Base-by-base conservation (phyloP, 2,888 invertebrate species). In the Pseudococcus viburni region DNA sequence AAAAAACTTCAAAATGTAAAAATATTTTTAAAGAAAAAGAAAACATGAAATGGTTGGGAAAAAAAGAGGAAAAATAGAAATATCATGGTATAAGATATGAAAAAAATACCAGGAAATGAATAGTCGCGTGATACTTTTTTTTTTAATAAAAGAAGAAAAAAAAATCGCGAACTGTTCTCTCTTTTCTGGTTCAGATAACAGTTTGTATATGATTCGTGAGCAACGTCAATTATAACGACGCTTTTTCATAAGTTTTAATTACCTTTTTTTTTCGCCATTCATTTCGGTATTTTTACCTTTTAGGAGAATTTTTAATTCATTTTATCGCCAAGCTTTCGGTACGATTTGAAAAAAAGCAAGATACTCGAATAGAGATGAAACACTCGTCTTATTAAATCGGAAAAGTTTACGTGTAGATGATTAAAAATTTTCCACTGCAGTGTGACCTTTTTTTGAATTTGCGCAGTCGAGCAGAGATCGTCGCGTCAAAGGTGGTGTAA, bases 171-270 rank as follows among this genome's bases (percentile, higher is more conserved):
- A 33, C 4, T 64, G 64, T 73, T 73, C n/a, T 73, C 73, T 73
- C 17, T 33, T 73, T 73, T 73, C 73, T 73, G 17, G 73, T 73
- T 73, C 73, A 73, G 73, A 73, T 73, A 73, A 73, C 73, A 73
- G 73, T 73, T 73, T 68, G 68, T 68, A 33, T 73, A 22, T 64
- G 73, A 12, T 73, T 73, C 73, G 73, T 33, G 73, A 73, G 73
- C 73, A 73, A 73, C 73, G 73, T 73, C 73, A 73, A 73, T 73
- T 73, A 73, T 17, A 73, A 33, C 73, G 73, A 73, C 73, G 73
- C 73, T 73, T 73, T 73, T 73, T 73, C 73, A 73, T 73, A 73
- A 73, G 73, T 73, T 73, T 73, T 73, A 73, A 73, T 73, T 73
- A 73, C 73, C 73, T 33, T 73, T 73, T 73, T 73, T 73, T 73